Evolutionary conservation across 1,140 invertebrate species (phyloP).

Genomic region (Magallana gigas): DNA sequence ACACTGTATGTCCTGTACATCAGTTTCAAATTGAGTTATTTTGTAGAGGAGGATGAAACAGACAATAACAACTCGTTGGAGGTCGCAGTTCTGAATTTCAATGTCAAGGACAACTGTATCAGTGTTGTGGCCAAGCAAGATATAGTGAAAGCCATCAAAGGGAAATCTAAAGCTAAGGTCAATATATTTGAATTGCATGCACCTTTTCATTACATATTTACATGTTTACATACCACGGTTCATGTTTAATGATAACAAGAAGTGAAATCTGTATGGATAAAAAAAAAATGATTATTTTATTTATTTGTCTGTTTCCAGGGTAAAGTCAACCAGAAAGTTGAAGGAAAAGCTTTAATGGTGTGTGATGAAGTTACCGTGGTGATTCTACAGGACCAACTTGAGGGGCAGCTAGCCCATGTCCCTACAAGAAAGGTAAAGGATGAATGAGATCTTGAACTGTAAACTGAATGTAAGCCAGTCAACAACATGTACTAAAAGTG

Average conservation of each 20-base stretch:
- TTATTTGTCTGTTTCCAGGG: constrained; percentile 14
- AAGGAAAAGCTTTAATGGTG: constrained; percentile 65
- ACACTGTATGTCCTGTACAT: too few species aligned
- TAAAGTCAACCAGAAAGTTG: constrained; percentile 61
- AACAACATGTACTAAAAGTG: too few species aligned
- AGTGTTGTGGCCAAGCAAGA: background rate
- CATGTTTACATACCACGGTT: too few species aligned
- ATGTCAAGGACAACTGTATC: background rate
- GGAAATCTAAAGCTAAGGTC: background rate
- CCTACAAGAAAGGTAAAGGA: constrained; percentile 68
- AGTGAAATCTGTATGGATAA: too few species aligned
- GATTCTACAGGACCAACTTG: constrained; percentile 63
- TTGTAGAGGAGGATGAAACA: background rate
- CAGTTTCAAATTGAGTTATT: background rate
- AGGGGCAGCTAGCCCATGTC: constrained; percentile 69
- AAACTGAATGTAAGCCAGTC: too few species aligned
- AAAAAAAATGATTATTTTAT: background rate
- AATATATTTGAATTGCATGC: too few species aligned
- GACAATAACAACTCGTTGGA: background rate
- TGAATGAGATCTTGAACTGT: too few species aligned
- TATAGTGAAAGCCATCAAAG: background rate
- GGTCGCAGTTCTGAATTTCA: background rate
- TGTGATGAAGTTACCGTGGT: constrained; percentile 71
- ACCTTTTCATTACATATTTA: too few species aligned
- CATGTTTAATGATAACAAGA: too few species aligned